Base-by-base conservation (phyloP, 2,797 vertebrate genomes). In the Acanthurus lineatus region DNA sequence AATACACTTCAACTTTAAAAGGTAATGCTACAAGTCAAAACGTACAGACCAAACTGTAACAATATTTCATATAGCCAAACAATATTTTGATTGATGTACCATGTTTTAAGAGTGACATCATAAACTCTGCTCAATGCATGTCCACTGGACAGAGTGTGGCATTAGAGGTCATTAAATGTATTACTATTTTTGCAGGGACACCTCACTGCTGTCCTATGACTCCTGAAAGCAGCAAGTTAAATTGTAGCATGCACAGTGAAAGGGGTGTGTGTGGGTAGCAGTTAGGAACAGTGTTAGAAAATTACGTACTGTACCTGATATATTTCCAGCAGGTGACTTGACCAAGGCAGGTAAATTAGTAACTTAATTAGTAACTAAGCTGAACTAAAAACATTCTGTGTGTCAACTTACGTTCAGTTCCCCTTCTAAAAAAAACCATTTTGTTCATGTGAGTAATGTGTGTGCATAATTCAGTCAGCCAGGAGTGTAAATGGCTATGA, bases 161-260 rank as follows among this genome's bases (percentile, higher is more conserved):
- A 71, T 73, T 82, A 53, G n/a, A 74, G 45, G 45, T 7, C 25
- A 20, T 6, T 32, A 83, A 59, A 66, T 63, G n/a, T 62, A 15
- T 64, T 62, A n/a, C 6, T 44, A 17, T 60, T 82, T 81, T 71
- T 69, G 66, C 9, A 5, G 40, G 84, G 82, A 89, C 60, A 82
- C 53, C 54, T 60, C 45, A 63, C 10, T 64, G n/a, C 61, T 79
- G 57, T 74, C 74, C 65, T 5, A 7, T 74, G 69, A 76, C 63
- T 85, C 38, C n/a, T 28, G 53, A 64, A 49, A 54, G 60, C 64
- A 82, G 62, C 72, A 66, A 54, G 65, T 75, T 49, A 35, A 69
- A 76, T 64, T 84, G 47, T 63, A 74, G 38, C 61, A 57, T 2
- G 7, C 49, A 58, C 32, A 53, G 25, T 45, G 8, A 9, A 40